Base-by-base conservation (phyloP, 2,888 invertebrate genomes). In the Drosophila fungiperda region DNA sequence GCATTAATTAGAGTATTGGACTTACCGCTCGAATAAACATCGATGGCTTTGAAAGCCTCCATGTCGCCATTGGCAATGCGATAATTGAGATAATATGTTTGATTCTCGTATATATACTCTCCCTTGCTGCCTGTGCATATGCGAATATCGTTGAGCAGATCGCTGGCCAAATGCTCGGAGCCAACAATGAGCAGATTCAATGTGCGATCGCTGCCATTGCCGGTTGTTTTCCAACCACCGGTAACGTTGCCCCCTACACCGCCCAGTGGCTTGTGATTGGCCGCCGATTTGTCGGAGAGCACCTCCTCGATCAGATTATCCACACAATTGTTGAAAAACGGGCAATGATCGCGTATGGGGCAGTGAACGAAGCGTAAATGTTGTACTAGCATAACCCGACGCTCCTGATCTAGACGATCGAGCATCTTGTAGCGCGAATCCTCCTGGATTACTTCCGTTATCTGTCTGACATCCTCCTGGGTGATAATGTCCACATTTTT, bases 281-380 rank as follows among this genome's bases (percentile, higher is more conserved):
- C 89, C 48, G 95, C 95, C 0, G 90, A 78, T 53, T 91, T 91
- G 17, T 92, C 92, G 3, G 86, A 82, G 45, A 91, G 78, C 35
- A 90, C 83, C 63, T 96, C 94, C 92, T 96, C 96, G 82, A 97
- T 95, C 59, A 96, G 94, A 69, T 95, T 95, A 92, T 97, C 97
- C 95, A 96, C 96, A 90, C 97, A 97, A 91, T 96, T 97, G 57
- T 96, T 95, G 90, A 95, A 97, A 53, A 98, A 97, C 17, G 98
- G 98, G 92, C 99, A 99, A 92, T 98, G 98, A 93, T 98, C 98
- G 63, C 97, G 94, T 93, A 98, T 97, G 17, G 99, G 98, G 92
- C 97, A 98, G 94, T 99, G 98, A 65, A 99, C 97, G 93, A 99
- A 99, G 68, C 98, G 98, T 50, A 99, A 94, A 93, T 99, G 99